phyloP scores from a whole-genome alignment of 2,113 vertebrate species.

The Himantopus leucocephalus region DNA sequence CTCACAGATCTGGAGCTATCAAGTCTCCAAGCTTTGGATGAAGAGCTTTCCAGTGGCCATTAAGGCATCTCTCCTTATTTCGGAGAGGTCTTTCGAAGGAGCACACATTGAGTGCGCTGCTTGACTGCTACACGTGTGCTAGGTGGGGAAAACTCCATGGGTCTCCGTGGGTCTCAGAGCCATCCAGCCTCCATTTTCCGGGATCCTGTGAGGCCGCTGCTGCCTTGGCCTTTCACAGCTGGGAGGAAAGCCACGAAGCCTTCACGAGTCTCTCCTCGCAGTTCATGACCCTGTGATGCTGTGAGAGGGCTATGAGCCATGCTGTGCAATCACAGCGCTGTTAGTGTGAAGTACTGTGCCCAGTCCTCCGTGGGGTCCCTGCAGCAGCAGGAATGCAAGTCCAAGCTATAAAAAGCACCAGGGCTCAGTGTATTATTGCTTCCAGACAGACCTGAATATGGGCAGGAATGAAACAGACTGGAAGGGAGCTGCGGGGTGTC shows the following conservation, averaged over 20 bases:
- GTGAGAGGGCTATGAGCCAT: not conserved
- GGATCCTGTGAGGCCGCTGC: not conserved
- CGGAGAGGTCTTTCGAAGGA: not conserved
- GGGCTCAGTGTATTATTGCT: not conserved
- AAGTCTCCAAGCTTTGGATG: not conserved
- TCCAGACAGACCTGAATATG: not conserved
- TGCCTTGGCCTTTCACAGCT: not conserved
- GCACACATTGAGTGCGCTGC: not conserved
- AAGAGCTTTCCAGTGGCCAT: not conserved
- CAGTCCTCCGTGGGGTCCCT: not conserved
- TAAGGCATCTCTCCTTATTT: not conserved
- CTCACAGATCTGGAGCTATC: not conserved
- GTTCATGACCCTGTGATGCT: not conserved
- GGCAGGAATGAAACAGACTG: not conserved
- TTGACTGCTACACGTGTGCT: accelerated
- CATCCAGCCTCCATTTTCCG: not conserved
- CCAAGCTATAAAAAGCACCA: not conserved
- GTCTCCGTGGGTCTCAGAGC: not conserved
- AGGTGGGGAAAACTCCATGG: not conserved
- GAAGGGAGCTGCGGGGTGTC: not conserved
- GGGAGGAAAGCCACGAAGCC: not conserved
- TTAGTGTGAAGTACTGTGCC: not conserved
- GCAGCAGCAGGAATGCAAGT: not conserved
- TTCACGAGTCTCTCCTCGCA: not conserved
- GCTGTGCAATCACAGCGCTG: not conserved